phyloP scores from a whole-genome alignment of 2,113 vertebrate species.

The Andinoacara biseriatus region DNA sequence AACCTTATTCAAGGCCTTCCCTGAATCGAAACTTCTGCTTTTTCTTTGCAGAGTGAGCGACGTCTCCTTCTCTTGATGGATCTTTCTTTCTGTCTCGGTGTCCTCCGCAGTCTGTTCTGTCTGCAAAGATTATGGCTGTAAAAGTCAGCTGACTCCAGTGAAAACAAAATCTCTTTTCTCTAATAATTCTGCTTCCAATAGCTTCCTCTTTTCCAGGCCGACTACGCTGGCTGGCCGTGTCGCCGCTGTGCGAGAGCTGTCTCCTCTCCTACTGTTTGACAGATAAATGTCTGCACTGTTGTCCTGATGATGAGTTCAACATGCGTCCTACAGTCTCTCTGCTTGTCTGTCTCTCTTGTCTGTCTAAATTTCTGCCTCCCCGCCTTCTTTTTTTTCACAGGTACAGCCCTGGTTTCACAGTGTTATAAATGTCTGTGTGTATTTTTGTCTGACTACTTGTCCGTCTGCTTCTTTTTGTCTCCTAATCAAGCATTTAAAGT shows the following conservation, averaged over 20 bases:
- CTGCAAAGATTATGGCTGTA: conserved; percentile 42
- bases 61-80: conserved; percentile 39
- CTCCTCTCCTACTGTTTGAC: conserved; percentile 32
- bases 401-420: conserved; percentile 16
- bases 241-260: conserved; percentile 28
- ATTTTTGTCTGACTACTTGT: conserved; percentile 54
- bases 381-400: conserved; percentile 30
- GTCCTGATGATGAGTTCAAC: conserved; percentile 57
- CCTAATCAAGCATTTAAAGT: conserved; percentile 85
- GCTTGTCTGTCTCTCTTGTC: conserved; percentile 26
- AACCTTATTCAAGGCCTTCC: conserved; percentile 49
- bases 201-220: conserved; percentile 42
- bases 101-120: conserved; percentile 21
- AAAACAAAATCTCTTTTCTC: conserved; percentile 56
- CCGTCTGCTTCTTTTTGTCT: conserved; percentile 72
- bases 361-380: conserved; percentile 12
- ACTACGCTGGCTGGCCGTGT: conserved; percentile 6
- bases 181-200: conserved; percentile 49
- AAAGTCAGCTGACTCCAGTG: conserved; percentile 33
- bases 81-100: conserved; percentile 36
- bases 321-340: conserved; percentile 49
- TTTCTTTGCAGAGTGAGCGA: conserved; percentile 45
- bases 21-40: conserved; percentile 66
- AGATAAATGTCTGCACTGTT: conserved; percentile 58
- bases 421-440: conserved; percentile 25